phyloP scores from a whole-genome alignment of 2,113 vertebrate genomes.

The Tenrec ecaudatus region DNA sequence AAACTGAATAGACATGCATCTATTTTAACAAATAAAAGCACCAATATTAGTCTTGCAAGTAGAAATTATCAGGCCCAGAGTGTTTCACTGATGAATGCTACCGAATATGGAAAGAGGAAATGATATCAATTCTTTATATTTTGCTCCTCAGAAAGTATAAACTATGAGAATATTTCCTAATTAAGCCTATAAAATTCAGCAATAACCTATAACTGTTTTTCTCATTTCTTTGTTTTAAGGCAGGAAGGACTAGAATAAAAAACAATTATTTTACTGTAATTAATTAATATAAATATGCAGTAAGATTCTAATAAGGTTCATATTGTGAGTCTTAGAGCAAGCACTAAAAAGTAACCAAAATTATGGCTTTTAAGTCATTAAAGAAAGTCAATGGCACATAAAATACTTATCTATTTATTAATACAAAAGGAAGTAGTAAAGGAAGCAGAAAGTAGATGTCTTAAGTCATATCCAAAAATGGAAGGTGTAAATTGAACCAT shows the following conservation, averaged over 20 bases:
- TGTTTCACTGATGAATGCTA: not conserved
- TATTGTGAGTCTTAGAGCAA: too few species aligned
- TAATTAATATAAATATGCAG: too few species aligned
- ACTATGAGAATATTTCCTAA: not conserved
- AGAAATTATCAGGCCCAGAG: not conserved
- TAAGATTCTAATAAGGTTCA: too few species aligned
- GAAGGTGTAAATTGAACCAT: not conserved
- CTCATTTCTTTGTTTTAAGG: too few species aligned
- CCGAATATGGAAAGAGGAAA: not conserved
- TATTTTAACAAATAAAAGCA: not conserved
- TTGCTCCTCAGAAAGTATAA: not conserved
- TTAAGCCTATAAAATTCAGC: not conserved
- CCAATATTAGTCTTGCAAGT: not conserved
- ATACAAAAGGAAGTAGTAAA: not conserved
- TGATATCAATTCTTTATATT: not conserved
- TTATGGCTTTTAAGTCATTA: too few species aligned
- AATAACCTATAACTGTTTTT: too few species aligned
- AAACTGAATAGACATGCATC: not conserved
- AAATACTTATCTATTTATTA: too few species aligned
- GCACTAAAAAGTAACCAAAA: too few species aligned
- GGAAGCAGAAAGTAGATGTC: not conserved
- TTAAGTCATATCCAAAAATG: not conserved
- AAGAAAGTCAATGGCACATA: too few species aligned
- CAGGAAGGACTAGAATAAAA: too few species aligned
- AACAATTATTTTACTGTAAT: too few species aligned